A percentile compares a stretch with the other conserved stretches of the same genome.
phyloP scores from a whole-genome alignment of 2,888 invertebrate species.

The Diarsia dahlii region DNA sequence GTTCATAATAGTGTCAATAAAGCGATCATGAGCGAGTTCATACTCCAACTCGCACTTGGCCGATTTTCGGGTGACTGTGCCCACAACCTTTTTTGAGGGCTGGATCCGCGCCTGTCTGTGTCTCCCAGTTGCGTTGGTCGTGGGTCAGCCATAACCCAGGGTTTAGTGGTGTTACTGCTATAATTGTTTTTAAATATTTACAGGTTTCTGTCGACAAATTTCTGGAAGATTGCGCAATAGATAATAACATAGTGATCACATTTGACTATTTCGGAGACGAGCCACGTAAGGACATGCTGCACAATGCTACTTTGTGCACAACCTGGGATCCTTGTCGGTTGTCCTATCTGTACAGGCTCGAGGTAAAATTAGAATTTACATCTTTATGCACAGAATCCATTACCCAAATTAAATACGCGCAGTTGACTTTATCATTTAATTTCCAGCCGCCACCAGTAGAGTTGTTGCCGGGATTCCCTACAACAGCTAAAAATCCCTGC shows the following conservation, averaged over 20 bases:
- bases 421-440: constrained; percentile 9
- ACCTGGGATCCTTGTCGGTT: constrained; percentile 87
- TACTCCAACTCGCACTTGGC: too few species aligned
- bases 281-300: constrained; percentile 87
- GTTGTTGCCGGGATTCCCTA: constrained; percentile 83
- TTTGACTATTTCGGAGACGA: constrained; percentile 89
- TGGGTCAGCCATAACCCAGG: not conserved
- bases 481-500: constrained; percentile 83
- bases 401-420: not conserved
- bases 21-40: too few species aligned
- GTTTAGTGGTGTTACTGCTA: not conserved
- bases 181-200: constrained; percentile 29
- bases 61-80: too few species aligned
- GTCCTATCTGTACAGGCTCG: constrained; percentile 86
- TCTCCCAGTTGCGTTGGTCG: too few species aligned
- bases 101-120: too few species aligned
- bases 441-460: constrained; percentile 84
- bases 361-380: constrained; percentile 73
- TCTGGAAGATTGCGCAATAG: constrained; percentile 83
- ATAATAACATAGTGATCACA: constrained; percentile 86
- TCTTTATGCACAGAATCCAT: not conserved
- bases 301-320: constrained; percentile 85
- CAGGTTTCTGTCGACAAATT: constrained; percentile 82
- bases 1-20: too few species aligned
- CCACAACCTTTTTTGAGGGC: too few species aligned